Base-by-base conservation (phyloP, 35 echinoderm and acorn worm species). In the Strongylocentrotus purpuratus region DNA sequence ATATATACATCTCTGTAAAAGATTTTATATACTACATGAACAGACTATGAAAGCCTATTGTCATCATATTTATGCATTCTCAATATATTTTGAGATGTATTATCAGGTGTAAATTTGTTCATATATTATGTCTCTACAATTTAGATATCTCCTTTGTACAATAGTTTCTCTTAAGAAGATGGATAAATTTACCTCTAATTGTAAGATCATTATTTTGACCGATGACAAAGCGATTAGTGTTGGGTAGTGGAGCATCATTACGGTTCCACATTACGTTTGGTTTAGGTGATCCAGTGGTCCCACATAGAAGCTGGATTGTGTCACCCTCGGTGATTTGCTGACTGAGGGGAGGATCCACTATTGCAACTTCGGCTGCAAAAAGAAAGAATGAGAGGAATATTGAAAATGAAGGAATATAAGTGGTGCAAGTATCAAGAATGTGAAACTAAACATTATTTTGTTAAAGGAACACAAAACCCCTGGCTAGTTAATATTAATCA, bases 221-320 rank as follows among this genome's bases (percentile, higher is more conserved):
- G 28, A 96, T 89, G 85, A 47, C 32, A 71, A 96, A 97, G 8
- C 97, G 86, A 35, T 97, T 88, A 61, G 88, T 88, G 5, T 85
- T 32, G 15, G 94, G 94, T 10, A 96, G 47, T 9, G 71, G 94
- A 52, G 95, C 88, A 33, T 59, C 93, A 94, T 99, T 97, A 87
- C 97, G 61, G 45, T 46, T 97, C 98, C 98, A 99, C 31, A 91
- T 93, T 13, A 96, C 96, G 4, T 65, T 94, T 31, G 98, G 98
- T 55, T 95, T 97, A 46, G 98, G 98, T 86, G 98, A 98, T 1
- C 98, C 98, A 4, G 95, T 98, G 87, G 96, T 98, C 46, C 92
- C 97, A 88, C 98, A 99, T 1, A 85, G 61, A 20, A 99, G 96
- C 31, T 70, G 86, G 20, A 99, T 59, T 2, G 95, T 86, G 33